Conservation (phyloP, 2,888 invertebrate species). For the Leucoma salicis region DNA sequence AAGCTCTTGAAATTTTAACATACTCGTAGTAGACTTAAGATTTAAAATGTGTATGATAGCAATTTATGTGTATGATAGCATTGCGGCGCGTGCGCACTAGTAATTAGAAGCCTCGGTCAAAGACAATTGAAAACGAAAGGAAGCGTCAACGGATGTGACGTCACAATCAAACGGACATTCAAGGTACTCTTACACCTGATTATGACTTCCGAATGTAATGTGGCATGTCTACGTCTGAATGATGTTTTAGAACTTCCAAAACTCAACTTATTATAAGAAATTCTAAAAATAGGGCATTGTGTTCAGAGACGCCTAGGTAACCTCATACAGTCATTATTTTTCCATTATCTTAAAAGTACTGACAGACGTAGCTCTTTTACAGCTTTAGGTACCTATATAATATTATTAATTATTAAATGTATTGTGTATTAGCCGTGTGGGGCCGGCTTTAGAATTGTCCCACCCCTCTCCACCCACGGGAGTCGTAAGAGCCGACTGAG, state of each 20-base stretch:
- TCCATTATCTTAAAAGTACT: too few species aligned
- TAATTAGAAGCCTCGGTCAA: conserved; percentile 72
- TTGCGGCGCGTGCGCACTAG: conserved; percentile 42
- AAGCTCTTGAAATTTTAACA: background rate
- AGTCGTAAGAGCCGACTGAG: too few species aligned
- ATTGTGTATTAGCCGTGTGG: too few species aligned
- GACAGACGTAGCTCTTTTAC: too few species aligned
- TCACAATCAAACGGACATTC: conserved; percentile 35
- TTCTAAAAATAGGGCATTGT: too few species aligned
- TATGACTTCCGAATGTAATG: conserved; percentile 37
- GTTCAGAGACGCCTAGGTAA: too few species aligned
- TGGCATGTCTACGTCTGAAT: conserved; percentile 4
- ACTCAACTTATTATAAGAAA: too few species aligned
- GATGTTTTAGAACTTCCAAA: background rate
- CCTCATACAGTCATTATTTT: too few species aligned
- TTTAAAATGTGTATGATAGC: background rate
- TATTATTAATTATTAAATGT: too few species aligned
- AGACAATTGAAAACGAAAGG: conserved; percentile 79
- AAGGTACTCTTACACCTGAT: conserved; percentile 35
- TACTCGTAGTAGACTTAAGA: background rate
- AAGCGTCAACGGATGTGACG: conserved; percentile 66
- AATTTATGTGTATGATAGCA: conserved; percentile 13
- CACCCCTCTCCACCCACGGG: too few species aligned
- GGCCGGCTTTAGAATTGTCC: too few species aligned
- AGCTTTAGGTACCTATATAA: too few species aligned